These are phyloP conservation scores for Sterna hirundo DNA, from an alignment of 2,113 vertebrate species.

Conservation along the genomic window DNA sequence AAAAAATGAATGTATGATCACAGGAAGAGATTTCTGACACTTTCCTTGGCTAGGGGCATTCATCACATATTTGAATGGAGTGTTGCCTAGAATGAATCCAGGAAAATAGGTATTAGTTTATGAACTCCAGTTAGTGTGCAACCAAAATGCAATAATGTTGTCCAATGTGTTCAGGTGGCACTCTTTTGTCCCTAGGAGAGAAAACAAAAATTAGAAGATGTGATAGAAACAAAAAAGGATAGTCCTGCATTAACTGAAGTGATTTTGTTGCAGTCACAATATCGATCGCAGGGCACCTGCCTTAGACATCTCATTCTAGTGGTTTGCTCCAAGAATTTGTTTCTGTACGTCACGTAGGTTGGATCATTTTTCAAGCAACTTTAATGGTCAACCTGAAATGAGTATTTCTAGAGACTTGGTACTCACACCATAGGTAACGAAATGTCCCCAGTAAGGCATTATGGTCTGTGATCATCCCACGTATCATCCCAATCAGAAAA, in stretches of 20 bases:
- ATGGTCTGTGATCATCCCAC: neutral
- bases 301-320: neutral
- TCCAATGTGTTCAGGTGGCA: neutral
- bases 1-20: neutral
- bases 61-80: neutral
- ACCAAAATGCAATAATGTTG: neutral
- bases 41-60: neutral
- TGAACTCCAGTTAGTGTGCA: neutral
- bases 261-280: neutral
- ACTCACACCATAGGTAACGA: neutral
- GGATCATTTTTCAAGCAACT: neutral
- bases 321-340: neutral
- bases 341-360: neutral
- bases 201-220: neutral
- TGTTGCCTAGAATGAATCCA: neutral
- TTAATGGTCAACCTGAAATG: neutral
- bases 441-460: neutral
- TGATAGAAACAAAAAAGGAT: neutral
- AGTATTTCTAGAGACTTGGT: neutral
- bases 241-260: neutral
- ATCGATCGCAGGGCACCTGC: neutral
- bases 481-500: neutral
- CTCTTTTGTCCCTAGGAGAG: neutral
- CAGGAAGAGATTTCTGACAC: slow-evolving; percentile 19
- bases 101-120: neutral